Percentiles rank a stretch among this genome's conserved stretches.
phyloP scores from a whole-genome alignment of 2,113 vertebrate species.

The Cnemophilus loriae region DNA sequence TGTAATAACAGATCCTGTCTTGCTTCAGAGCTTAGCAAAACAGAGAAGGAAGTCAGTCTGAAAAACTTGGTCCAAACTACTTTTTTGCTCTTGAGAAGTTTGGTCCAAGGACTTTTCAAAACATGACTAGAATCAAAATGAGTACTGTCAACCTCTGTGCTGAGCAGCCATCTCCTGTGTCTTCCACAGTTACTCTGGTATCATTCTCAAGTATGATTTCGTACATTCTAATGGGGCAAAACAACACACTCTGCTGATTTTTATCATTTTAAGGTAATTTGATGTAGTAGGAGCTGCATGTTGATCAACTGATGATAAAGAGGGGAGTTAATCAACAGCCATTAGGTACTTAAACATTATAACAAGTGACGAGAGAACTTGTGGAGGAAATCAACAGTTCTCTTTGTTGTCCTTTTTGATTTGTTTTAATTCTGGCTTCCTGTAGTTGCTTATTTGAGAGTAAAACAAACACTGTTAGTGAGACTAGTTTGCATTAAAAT shows the following conservation, averaged over 20 bases:
- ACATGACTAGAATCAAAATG: background rate
- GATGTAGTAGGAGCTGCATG: slow-evolving; percentile 10
- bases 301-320: slow-evolving; percentile 37
- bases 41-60: background rate
- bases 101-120: background rate
- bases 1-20: background rate
- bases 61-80: background rate
- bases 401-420: background rate
- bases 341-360: slow-evolving; percentile 25
- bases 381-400: background rate
- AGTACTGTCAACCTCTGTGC: background rate
- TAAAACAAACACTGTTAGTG: background rate
- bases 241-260: slow-evolving; percentile 41
- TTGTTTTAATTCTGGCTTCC: slow-evolving; percentile 2
- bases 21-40: background rate
- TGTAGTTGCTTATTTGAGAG: background rate
- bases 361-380: slow-evolving; percentile 13
- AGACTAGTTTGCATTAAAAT: background rate
- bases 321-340: slow-evolving; percentile 37
- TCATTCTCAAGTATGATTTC: background rate
- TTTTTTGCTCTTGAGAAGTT: background rate
- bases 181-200: background rate
- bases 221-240: background rate
- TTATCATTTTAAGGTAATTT: slow-evolving; percentile 65
- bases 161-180: background rate